Evolutionary conservation across 1,140 invertebrate genomes (phyloP).

Genomic region (Tetramorium parvispinum): DNA sequence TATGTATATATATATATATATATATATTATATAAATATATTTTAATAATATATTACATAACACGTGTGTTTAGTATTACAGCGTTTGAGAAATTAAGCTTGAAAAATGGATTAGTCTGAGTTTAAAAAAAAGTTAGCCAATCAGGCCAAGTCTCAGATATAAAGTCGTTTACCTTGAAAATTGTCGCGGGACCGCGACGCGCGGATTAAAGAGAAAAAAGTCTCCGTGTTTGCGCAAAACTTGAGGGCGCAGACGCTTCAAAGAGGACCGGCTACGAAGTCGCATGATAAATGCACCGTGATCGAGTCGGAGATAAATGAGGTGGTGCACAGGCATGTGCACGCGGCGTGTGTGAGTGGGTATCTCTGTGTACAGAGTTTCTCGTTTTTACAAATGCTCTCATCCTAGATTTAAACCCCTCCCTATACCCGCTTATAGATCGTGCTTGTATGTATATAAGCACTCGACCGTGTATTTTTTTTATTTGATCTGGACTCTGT

Average conservation of each 20-base stretch:
- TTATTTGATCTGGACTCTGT: neutral
- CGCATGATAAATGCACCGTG: constrained; percentile 53
- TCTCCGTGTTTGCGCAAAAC: constrained; percentile 48
- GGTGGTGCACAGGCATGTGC: neutral
- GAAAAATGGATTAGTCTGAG: neutral
- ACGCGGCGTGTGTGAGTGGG: neutral
- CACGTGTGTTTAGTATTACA: neutral
- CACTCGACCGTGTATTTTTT: neutral
- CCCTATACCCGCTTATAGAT: constrained; percentile 15
- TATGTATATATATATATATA: too few species aligned
- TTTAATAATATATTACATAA: too few species aligned
- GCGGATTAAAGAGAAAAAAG: constrained; percentile 56
- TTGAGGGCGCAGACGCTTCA: constrained; percentile 18
- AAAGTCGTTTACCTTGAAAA: constrained; percentile 30
- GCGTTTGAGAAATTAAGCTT: neutral
- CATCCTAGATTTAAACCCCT: constrained; percentile 35
- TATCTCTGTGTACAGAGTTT: neutral
- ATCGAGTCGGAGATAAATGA: constrained; percentile 60
- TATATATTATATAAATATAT: too few species aligned
- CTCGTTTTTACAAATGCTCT: constrained; percentile 32
- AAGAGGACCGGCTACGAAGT: constrained; percentile 22
- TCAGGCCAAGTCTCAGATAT: neutral
- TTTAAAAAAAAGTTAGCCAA: neutral
- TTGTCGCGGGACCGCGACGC: constrained; percentile 1
- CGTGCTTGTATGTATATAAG: neutral